A percentile compares a stretch with the other conserved stretches of the same genome.
Conservation (phyloP, 2,888 invertebrate species). For the Smittia sp. region DNA sequence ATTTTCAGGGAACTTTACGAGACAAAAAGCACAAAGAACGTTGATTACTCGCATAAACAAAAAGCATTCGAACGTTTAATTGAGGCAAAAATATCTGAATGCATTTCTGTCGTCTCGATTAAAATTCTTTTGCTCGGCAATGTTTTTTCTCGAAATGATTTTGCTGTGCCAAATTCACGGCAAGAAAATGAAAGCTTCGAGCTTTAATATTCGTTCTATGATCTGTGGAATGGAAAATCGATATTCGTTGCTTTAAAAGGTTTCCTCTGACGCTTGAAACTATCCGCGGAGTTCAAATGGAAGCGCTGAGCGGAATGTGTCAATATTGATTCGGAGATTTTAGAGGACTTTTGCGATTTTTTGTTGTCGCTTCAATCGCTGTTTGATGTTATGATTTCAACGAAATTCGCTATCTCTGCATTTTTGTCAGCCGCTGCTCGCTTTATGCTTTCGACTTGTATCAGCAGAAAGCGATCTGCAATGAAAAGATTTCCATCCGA, state of each 20-base stretch:
- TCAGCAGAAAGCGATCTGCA: neutral
- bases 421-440: neutral
- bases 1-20: no score
- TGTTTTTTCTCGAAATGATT: no score
- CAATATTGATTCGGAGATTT: neutral
- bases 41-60: no score
- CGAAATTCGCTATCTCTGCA: neutral
- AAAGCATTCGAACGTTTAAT: no score
- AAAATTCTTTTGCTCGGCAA: no score
- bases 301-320: neutral
- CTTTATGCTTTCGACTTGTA: neutral
- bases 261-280: neutral
- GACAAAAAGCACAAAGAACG: no score
- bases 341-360: neutral
- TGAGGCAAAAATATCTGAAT: no score
- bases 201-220: no score
- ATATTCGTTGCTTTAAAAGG: neutral
- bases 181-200: no score
- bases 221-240: no score
- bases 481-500: neutral
- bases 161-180: no score
- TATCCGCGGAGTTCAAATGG: neutral
- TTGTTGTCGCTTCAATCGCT: neutral
- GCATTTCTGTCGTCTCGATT: no score
- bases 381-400: slow-evolving; percentile 17